These are phyloP conservation scores for Tricholaema leucomelas DNA, from an alignment of 2,113 vertebrate genomes.

Conservation along the genomic window DNA sequence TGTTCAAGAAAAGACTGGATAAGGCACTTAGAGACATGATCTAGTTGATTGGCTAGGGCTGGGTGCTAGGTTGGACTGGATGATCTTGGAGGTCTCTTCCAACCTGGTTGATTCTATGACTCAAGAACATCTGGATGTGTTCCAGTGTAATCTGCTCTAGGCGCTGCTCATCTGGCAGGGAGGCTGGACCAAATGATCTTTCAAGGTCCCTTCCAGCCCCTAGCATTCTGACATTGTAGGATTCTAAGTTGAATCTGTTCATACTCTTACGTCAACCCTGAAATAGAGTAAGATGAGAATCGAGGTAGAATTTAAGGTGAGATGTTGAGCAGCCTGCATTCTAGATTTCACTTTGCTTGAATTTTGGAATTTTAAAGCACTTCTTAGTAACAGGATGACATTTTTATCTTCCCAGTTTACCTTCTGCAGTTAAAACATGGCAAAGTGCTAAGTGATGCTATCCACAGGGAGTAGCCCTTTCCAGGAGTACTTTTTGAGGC, in stretches of 20 bases:
- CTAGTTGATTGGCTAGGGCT: no score
- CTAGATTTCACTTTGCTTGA: neutral
- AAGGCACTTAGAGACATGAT: no score
- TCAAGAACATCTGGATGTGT: no score
- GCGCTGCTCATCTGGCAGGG: no score
- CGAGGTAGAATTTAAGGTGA: neutral
- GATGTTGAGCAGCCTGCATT: neutral
- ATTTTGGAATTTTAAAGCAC: neutral
- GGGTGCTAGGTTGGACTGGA: no score
- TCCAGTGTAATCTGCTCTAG: no score
- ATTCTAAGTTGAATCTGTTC: neutral
- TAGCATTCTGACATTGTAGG: no score
- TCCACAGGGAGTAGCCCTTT: neutral
- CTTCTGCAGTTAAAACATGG: neutral
- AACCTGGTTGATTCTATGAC: no score
- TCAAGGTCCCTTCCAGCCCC: no score
- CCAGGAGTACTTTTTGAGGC: neutral
- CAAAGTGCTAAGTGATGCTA: neutral
- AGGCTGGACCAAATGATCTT: no score
- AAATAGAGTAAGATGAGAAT: neutral
- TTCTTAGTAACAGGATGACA: neutral
- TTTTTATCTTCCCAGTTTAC: neutral
- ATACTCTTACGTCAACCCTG: neutral
- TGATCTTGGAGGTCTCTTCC: no score
- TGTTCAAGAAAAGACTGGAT: no score